Conservation (phyloP, 1,140 invertebrate species). For the Megathymus violae region DNA sequence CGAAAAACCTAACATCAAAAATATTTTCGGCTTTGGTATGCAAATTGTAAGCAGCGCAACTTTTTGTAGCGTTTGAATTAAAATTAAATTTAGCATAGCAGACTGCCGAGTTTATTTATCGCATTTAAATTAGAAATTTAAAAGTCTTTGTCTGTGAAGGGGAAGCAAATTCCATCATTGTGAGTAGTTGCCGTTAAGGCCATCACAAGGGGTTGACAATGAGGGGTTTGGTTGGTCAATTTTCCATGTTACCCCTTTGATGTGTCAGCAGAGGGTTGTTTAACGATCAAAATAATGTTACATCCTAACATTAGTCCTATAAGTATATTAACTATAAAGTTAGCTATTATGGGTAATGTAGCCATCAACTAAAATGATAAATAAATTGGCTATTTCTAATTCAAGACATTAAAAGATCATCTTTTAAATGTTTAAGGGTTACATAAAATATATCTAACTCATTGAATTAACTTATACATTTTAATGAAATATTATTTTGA, state of each 20-base stretch:
- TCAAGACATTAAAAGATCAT: no score
- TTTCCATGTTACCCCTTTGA: constrained; percentile 54
- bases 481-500: no score
- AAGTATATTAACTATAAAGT: no score
- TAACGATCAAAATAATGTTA: constrained; percentile 26
- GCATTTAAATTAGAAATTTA: constrained; percentile 25
- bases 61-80: constrained; percentile 25
- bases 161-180: constrained; percentile 30
- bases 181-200: constrained; percentile 20
- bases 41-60: constrained; percentile 20
- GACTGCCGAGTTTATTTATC: constrained; percentile 23
- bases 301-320: constrained; percentile 1
- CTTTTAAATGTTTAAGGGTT: no score
- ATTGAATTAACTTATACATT: no score
- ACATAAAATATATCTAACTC: no score
- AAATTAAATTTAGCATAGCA: constrained; percentile 31
- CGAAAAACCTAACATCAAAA: no score
- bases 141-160: constrained; percentile 9
- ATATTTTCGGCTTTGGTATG: constrained; percentile 7
- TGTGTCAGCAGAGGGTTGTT: constrained; percentile 47
- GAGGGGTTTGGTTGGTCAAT: constrained; percentile 53
- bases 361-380: no score
- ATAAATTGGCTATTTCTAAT: no score
- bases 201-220: constrained; percentile 54
- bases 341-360: no score